A percentile compares a stretch with the other conserved stretches of the same genome.
phyloP scores from a whole-genome alignment of 2,797 vertebrate species.

The Loriculus beryllinus region DNA sequence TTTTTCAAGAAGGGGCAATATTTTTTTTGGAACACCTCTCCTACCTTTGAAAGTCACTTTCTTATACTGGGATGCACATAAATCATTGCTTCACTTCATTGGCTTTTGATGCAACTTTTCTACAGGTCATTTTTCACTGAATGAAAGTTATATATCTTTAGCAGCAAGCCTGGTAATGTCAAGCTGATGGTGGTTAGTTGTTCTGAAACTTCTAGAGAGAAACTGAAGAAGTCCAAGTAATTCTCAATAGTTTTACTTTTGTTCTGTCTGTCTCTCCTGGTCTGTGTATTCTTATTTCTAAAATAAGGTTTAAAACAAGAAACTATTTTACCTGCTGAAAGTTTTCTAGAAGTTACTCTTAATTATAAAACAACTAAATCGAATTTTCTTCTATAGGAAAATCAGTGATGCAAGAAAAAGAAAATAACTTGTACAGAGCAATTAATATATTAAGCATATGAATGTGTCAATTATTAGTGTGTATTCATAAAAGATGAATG shows the following conservation, averaged over 20 bases:
- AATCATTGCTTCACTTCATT: constrained; percentile 39
- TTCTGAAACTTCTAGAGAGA: constrained; percentile 20
- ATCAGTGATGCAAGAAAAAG: neutral
- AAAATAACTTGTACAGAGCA: neutral
- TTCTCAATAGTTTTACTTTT: neutral
- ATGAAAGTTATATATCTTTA: constrained; percentile 24
- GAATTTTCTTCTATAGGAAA: neutral
- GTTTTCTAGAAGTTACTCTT: neutral
- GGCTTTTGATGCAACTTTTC: constrained; percentile 35
- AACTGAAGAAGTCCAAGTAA: neutral
- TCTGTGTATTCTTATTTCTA: neutral
- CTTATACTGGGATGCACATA: neutral
- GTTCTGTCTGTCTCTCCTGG: neutral
- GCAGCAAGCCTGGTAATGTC: neutral
- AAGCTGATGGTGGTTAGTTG: neutral
- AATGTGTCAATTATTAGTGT: neutral
- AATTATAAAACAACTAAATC: neutral
- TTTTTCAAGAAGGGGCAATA: neutral
- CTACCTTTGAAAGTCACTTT: constrained; percentile 36
- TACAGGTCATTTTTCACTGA: constrained; percentile 20
- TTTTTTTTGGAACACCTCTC: constrained; percentile 17
- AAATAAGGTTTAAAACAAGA: neutral
- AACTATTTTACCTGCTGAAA: neutral
- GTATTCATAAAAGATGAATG: neutral
- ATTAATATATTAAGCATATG: neutral